Percentiles rank a stretch among this genome's conserved stretches.
These are phyloP conservation scores for Synergus laeviventris DNA, from an alignment of 2,888 invertebrate species.

Conservation along the genomic window DNA sequence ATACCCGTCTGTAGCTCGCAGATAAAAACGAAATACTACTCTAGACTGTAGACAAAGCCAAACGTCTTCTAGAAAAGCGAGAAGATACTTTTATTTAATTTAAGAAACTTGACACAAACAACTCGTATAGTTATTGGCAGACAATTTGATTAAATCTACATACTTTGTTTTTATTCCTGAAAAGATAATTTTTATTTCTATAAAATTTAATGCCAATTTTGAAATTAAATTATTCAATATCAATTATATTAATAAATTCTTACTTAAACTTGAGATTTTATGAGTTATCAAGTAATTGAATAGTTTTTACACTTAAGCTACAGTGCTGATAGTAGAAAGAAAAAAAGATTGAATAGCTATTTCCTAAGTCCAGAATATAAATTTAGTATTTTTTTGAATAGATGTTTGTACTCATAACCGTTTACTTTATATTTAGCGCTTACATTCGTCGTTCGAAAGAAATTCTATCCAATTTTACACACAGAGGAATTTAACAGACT, in stretches of 20 bases:
- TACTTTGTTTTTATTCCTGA: neutral
- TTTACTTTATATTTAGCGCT: slow-evolving; percentile 2
- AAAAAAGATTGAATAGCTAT: neutral
- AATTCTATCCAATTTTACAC: neutral
- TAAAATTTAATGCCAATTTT: neutral
- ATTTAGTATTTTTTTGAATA: neutral
- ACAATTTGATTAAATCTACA: slow-evolving; percentile 24
- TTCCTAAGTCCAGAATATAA: neutral
- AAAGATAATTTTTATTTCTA: neutral
- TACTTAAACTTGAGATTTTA: neutral
- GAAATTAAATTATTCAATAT: neutral
- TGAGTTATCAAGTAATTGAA: neutral
- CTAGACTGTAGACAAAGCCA: slow-evolving; percentile 37
- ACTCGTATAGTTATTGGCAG: slow-evolving; percentile 3
- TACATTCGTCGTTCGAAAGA: neutral
- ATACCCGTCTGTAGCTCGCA: slow-evolving; percentile 6
- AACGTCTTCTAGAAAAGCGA: neutral
- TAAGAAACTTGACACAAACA: slow-evolving; percentile 25
- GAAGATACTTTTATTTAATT: slow-evolving; percentile 24
- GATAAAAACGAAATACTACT: slow-evolving; percentile 30
- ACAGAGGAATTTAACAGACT: neutral
- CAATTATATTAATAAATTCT: neutral
- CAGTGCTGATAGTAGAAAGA: neutral
- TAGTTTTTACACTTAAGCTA: neutral
- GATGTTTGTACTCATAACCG: neutral